Conservation (phyloP, 2,888 invertebrate species). For the Mythimna pallens region DNA sequence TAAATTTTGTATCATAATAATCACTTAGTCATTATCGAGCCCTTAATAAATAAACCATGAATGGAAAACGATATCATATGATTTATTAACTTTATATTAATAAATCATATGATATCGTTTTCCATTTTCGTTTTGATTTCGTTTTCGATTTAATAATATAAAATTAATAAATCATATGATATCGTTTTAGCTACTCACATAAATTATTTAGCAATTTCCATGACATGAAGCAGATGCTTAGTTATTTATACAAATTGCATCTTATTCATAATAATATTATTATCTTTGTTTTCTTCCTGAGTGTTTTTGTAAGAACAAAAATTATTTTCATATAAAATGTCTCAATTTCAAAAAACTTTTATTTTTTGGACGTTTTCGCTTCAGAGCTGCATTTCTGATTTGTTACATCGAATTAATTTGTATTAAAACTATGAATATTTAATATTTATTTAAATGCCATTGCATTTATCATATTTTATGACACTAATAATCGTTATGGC, state of each 20-base stretch:
- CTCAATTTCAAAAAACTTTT: background rate
- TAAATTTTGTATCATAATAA: background rate
- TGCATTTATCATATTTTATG: constrained; percentile 38
- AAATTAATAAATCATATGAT: too few relatives aligned
- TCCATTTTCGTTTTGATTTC: too few relatives aligned
- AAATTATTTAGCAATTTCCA: background rate
- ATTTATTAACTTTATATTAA: too few relatives aligned
- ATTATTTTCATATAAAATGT: background rate
- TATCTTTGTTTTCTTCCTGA: background rate
- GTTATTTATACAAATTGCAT: background rate
- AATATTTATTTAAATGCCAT: constrained; percentile 33
- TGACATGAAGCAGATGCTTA: background rate
- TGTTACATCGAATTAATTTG: background rate
- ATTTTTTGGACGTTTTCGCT: background rate
- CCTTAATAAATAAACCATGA: background rate
- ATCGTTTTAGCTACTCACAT: background rate
- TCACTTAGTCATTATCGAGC: constrained; percentile 1
- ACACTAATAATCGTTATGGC: constrained; percentile 51
- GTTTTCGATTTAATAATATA: too few relatives aligned
- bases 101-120: too few relatives aligned
- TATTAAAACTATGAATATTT: constrained; percentile 6
- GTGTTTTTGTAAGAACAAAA: background rate
- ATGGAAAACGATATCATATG: too few relatives aligned
- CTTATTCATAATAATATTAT: background rate
- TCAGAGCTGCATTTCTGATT: constrained; percentile 28